phyloP scores from a whole-genome alignment of 2,113 vertebrate species.

The Casuarius casuarius region DNA sequence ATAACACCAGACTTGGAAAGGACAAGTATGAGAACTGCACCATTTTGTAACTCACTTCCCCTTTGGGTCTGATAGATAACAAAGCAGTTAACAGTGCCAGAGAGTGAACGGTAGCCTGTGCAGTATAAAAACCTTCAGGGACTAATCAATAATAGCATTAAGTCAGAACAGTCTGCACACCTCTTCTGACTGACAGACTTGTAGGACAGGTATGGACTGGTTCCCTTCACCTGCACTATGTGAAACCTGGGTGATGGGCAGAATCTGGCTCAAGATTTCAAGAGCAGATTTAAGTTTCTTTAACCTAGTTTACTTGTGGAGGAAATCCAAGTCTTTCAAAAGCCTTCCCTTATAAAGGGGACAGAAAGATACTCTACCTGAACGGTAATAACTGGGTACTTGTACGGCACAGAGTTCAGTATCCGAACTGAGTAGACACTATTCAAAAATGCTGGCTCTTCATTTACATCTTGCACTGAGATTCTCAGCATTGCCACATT shows the following conservation, averaged over 20 bases:
- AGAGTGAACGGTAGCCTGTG: not conserved
- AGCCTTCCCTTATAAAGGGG: not conserved
- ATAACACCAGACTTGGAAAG: not conserved
- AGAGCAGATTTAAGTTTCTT: not conserved
- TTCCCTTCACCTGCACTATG: not conserved
- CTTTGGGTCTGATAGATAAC: not conserved
- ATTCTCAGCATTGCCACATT: conserved; percentile 26
- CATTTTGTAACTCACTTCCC: not conserved
- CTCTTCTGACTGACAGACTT: not conserved
- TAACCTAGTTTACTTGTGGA: not conserved
- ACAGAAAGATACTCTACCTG: conserved; percentile 65
- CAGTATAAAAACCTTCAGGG: not conserved
- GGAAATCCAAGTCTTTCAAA: not conserved
- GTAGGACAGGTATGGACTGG: not conserved
- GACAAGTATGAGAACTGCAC: not conserved
- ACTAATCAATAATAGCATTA: not conserved
- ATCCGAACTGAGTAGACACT: conserved; percentile 63
- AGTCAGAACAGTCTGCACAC: not conserved
- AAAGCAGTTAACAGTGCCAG: not conserved
- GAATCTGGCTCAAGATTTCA: not conserved
- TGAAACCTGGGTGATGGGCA: not conserved
- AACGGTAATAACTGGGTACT: conserved; percentile 69
- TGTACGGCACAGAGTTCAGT: conserved; percentile 74
- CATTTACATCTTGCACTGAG: conserved; percentile 69
- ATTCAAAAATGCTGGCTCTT: conserved; percentile 70